These are phyloP conservation scores for Acleris emargana DNA, from an alignment of 2,888 invertebrate genomes.

Conservation along the genomic window DNA sequence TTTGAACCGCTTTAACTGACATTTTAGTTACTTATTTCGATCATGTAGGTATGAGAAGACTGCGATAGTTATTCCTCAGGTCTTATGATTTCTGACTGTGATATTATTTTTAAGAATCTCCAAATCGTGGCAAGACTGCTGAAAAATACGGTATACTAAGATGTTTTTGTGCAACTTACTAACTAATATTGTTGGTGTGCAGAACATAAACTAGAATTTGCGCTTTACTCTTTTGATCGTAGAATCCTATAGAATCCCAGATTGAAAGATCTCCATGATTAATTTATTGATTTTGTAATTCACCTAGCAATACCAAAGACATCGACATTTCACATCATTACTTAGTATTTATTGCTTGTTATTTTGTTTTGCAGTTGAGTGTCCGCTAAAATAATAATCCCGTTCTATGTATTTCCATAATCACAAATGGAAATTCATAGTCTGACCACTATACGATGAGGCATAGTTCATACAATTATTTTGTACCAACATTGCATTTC, in stretches of 20 bases:
- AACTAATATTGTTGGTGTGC: slow-evolving; percentile 43
- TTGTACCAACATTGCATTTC: slow-evolving; percentile 38
- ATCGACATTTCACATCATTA: slow-evolving; percentile 35
- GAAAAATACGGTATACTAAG: slow-evolving; percentile 41
- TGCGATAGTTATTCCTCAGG: slow-evolving; percentile 63
- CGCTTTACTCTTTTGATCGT: slow-evolving; percentile 22
- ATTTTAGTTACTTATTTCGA: slow-evolving; percentile 47
- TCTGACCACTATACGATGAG: slow-evolving; percentile 34
- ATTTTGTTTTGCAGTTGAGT: slow-evolving; percentile 37
- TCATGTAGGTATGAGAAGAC: slow-evolving; percentile 58
- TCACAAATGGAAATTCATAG: slow-evolving; percentile 30
- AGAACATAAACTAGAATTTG: slow-evolving; percentile 41
- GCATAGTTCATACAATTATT: slow-evolving; percentile 25
- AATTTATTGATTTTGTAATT: slow-evolving; percentile 14
- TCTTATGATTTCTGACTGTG: slow-evolving; percentile 69
- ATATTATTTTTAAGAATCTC: slow-evolving; percentile 70
- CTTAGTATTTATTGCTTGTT: slow-evolving; percentile 30
- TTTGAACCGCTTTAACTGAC: slow-evolving; percentile 47
- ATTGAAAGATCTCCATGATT: slow-evolving; percentile 19
- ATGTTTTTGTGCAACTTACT: slow-evolving; percentile 50
- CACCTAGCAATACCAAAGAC: slow-evolving; percentile 32
- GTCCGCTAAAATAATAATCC: slow-evolving; percentile 36
- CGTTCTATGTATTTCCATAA: slow-evolving; percentile 22
- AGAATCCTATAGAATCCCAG: slow-evolving; percentile 2
- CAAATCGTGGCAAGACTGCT: slow-evolving; percentile 49